Percentiles rank a stretch among this genome's conserved stretches.
Evolutionary conservation across 2,797 vertebrate genomes (phyloP).

Genomic region (Oophaga sylvatica): DNA sequence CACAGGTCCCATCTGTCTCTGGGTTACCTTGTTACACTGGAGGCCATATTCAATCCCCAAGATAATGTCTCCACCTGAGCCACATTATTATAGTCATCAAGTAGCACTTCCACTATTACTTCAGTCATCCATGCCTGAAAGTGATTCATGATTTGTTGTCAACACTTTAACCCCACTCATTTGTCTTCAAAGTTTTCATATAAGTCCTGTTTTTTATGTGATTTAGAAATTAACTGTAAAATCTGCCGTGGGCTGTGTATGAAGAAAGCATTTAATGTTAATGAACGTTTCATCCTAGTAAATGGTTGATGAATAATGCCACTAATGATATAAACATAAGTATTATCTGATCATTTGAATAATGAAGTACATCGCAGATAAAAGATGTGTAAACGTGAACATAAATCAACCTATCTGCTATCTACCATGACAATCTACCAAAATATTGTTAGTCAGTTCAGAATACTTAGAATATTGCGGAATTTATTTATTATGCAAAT

Average conservation of each 20-base stretch:
- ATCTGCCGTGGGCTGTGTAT: neutral
- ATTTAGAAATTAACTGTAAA: conserved; percentile 19
- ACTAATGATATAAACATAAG: neutral
- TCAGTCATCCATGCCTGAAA: conserved; percentile 52
- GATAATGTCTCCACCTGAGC: conserved; percentile 57
- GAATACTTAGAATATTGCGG: neutral
- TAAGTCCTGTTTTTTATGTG: conserved; percentile 18
- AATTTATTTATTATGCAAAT: too few relatives aligned
- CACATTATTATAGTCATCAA: conserved; percentile 51
- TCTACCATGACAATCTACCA: neutral
- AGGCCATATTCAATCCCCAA: conserved; percentile 52
- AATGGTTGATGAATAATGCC: neutral
- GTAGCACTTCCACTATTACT: conserved; percentile 49
- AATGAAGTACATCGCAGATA: neutral
- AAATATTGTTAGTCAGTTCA: neutral
- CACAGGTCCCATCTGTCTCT: conserved; percentile 56
- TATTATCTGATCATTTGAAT: neutral
- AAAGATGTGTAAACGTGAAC: neutral
- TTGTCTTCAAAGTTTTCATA: conserved; percentile 43
- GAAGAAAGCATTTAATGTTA: neutral
- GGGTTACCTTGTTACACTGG: conserved; percentile 46
- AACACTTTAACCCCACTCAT: conserved; percentile 47
- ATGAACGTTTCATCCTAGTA: neutral
- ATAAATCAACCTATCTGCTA: neutral
- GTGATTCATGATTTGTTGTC: conserved; percentile 54